Evolutionary conservation across 1,140 invertebrate genomes (phyloP).

Genomic region (Maniola jurtina): DNA sequence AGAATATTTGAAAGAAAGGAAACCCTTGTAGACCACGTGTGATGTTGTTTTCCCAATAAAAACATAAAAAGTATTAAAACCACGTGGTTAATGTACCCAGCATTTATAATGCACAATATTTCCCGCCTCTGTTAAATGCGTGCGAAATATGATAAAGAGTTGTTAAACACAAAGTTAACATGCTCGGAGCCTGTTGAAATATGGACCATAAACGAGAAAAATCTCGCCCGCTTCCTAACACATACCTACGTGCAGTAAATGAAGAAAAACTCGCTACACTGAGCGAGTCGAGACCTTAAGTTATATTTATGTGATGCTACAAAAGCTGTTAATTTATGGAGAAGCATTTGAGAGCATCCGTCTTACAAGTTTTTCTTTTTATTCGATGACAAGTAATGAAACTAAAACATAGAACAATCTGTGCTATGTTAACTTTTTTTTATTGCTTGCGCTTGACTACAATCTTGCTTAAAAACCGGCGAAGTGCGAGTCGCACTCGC

Average conservation of each 20-base stretch:
- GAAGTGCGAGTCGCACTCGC: no score
- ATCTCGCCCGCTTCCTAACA: neutral
- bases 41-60: no score
- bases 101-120: neutral
- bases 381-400: no score
- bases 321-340: neutral
- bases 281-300: neutral
- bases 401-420: no score
- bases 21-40: no score
- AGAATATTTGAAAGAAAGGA: no score
- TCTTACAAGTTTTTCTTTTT: no score
- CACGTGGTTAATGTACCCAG: neutral
- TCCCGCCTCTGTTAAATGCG: neutral
- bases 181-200: neutral
- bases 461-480: no score
- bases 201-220: conserved; percentile 8
- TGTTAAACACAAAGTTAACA: neutral
- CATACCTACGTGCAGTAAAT: no score
- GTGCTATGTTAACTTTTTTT: no score
- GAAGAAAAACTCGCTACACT: conserved; percentile 4
- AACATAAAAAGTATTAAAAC: no score
- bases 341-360: neutral
- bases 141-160: conserved; percentile 6
- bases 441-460: no score
- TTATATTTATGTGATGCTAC: neutral